These are phyloP conservation scores for Papilio polyxenes DNA, from an alignment of 1,140 invertebrate species.

Conservation along the genomic window DNA sequence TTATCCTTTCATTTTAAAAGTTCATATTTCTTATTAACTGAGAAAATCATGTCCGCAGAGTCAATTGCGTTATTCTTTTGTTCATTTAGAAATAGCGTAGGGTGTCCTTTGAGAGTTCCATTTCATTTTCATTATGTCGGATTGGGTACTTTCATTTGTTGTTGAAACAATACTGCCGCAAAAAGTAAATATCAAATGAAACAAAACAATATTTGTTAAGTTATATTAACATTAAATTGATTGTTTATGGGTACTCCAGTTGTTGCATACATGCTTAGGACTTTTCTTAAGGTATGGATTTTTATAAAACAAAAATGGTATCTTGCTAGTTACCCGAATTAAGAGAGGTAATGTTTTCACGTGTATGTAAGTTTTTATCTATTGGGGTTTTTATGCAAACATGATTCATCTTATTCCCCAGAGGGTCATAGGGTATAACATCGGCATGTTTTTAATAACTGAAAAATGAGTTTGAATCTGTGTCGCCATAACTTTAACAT, in stretches of 20 bases:
- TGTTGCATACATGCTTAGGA: neutral
- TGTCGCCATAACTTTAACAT: too few relatives aligned
- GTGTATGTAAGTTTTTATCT: too few relatives aligned
- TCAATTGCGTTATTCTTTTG: neutral
- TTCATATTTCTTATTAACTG: neutral
- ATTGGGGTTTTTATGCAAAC: too few relatives aligned
- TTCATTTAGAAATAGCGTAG: neutral
- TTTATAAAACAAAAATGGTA: neutral
- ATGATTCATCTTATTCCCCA: too few relatives aligned
- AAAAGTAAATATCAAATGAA: neutral
- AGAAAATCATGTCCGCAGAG: neutral
- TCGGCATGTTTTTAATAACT: too few relatives aligned
- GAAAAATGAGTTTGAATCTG: too few relatives aligned
- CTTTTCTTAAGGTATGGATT: neutral
- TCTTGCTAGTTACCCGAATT: neutral
- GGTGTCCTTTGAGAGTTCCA: neutral
- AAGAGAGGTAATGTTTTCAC: too few relatives aligned
- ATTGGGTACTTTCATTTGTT: neutral
- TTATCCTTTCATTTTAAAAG: neutral
- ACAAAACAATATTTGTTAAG: neutral
- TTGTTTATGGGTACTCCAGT: neutral
- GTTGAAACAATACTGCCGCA: neutral
- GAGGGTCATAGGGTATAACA: too few relatives aligned
- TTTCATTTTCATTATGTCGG: neutral
- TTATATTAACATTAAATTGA: neutral